A percentile compares a stretch with the other conserved stretches of the same genome.
These are phyloP conservation scores for Pristionchus maxplancki DNA, from an alignment of 2,888 invertebrate genomes.

Conservation along the genomic window DNA sequence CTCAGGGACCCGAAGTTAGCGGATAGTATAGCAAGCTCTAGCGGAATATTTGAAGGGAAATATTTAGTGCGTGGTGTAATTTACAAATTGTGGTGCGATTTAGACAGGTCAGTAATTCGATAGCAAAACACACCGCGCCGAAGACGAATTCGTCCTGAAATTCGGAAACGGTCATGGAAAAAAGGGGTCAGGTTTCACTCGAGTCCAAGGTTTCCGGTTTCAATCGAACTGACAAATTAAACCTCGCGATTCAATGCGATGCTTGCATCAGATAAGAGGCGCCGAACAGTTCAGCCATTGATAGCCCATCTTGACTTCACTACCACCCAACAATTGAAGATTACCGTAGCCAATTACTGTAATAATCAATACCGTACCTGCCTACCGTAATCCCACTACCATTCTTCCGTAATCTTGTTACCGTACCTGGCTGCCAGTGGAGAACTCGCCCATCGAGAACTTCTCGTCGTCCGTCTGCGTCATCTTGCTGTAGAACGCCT, in stretches of 20 bases:
- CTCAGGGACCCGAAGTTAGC: not conserved
- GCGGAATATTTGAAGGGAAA: not conserved
- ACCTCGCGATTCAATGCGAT: too few species aligned
- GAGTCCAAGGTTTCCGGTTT: too few species aligned
- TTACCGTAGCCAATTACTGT: not conserved
- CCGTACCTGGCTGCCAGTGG: conserved; percentile 62
- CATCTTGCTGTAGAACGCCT: conserved; percentile 75
- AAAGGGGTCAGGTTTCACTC: not conserved
- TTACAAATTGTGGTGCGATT: not conserved
- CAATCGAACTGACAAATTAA: too few species aligned
- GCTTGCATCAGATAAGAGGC: too few species aligned
- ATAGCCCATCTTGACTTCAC: too few species aligned
- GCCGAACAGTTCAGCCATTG: too few species aligned
- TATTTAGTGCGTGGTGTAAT: not conserved
- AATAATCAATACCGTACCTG: not conserved
- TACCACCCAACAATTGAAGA: too few species aligned
- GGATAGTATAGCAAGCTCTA: not conserved
- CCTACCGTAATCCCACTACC: not conserved
- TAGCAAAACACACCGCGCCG: not conserved
- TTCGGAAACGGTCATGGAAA: not conserved
- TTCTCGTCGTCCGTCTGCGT: conserved; percentile 77
- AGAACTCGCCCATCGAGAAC: conserved; percentile 71
- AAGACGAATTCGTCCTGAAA: conserved; percentile 18
- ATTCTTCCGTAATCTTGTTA: not conserved
- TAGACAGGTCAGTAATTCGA: not conserved